These are phyloP conservation scores for Merluccius polli DNA, from an alignment of 2,797 vertebrate genomes.

Conservation along the genomic window DNA sequence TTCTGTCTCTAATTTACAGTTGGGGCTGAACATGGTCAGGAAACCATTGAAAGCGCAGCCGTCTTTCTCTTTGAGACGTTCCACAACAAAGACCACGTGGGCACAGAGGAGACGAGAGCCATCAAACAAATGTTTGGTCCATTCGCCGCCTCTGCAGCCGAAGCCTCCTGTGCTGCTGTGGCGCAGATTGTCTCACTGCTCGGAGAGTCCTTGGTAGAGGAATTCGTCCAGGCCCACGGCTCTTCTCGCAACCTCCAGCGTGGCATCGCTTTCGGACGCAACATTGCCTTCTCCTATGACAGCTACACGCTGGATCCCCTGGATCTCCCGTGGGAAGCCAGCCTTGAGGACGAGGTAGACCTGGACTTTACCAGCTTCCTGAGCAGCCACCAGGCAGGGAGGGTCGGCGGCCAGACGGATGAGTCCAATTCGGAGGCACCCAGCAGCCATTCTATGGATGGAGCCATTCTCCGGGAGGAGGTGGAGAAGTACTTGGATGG, in stretches of 20 bases:
- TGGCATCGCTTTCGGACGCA: conserved; percentile 78
- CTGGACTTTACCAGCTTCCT: conserved; percentile 85
- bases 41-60: conserved; percentile 85
- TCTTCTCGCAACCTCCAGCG: conserved; percentile 52
- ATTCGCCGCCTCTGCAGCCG: conserved; percentile 85
- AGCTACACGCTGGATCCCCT: conserved; percentile 83
- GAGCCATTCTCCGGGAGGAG: conserved; percentile 80
- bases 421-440: conserved; percentile 44
- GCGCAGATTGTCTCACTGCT: conserved; percentile 76
- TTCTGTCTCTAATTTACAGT: conserved; percentile 68
- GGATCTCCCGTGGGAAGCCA: conserved; percentile 66
- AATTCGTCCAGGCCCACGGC: conserved; percentile 74
- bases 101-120: conserved; percentile 84
- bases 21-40: conserved; percentile 85
- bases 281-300: conserved; percentile 88
- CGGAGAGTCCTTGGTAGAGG: conserved; percentile 73
- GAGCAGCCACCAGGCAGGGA: conserved; percentile 73
- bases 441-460: conserved; percentile 66
- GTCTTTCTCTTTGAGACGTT: conserved; percentile 92
- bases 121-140: conserved; percentile 96
- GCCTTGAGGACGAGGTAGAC: conserved; percentile 37
- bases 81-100: conserved; percentile 83
- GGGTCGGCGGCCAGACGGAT: conserved; percentile 46
- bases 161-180: conserved; percentile 77
- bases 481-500: conserved; percentile 85